These are phyloP conservation scores for Ammodytes marinus DNA, from an alignment of 2,113 vertebrate genomes.

Conservation along the genomic window DNA sequence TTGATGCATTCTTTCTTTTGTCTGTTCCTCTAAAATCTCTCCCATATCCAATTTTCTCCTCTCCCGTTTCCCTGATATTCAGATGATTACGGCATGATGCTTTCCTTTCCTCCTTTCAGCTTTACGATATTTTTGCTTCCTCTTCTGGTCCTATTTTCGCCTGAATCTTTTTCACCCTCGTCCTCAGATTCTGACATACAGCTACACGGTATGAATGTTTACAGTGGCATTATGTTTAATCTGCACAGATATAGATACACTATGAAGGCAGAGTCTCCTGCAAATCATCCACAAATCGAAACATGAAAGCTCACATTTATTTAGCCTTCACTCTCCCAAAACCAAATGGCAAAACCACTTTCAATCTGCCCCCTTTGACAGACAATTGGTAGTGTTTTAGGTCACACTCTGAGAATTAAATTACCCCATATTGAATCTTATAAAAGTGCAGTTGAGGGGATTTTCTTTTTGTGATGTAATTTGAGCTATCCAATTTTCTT, in stretches of 20 bases:
- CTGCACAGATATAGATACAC: slow-evolving; percentile 27
- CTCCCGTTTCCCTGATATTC: slow-evolving; percentile 78
- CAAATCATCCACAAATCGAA: slow-evolving; percentile 71
- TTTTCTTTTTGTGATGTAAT: slow-evolving; percentile 84
- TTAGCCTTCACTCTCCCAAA: slow-evolving; percentile 52
- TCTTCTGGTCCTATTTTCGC: slow-evolving; percentile 55
- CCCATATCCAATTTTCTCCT: slow-evolving; percentile 79
- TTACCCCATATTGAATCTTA: slow-evolving; percentile 82
- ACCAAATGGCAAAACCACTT: slow-evolving; percentile 70
- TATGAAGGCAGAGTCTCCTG: slow-evolving; percentile 2
- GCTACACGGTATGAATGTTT: slow-evolving; percentile 59
- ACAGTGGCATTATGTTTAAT: slow-evolving; percentile 55
- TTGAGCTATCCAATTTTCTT: slow-evolving; percentile 85
- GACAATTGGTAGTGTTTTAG: slow-evolving; percentile 74
- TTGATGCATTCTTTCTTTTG: slow-evolving; percentile 74
- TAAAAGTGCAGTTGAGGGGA: slow-evolving; percentile 81
- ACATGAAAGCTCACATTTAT: slow-evolving; percentile 66
- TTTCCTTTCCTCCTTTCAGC: slow-evolving; percentile 68
- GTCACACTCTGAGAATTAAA: slow-evolving; percentile 79
- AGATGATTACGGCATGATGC: slow-evolving; percentile 78
- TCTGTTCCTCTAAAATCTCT: slow-evolving; percentile 63
- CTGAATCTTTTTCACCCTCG: slow-evolving; percentile 41
- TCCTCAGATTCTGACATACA: slow-evolving; percentile 28
- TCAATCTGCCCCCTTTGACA: slow-evolving; percentile 75
- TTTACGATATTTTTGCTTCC: slow-evolving; percentile 38